Evolutionary conservation across 2,113 vertebrate genomes (phyloP).

Genomic region (Antigone vipio): DNA sequence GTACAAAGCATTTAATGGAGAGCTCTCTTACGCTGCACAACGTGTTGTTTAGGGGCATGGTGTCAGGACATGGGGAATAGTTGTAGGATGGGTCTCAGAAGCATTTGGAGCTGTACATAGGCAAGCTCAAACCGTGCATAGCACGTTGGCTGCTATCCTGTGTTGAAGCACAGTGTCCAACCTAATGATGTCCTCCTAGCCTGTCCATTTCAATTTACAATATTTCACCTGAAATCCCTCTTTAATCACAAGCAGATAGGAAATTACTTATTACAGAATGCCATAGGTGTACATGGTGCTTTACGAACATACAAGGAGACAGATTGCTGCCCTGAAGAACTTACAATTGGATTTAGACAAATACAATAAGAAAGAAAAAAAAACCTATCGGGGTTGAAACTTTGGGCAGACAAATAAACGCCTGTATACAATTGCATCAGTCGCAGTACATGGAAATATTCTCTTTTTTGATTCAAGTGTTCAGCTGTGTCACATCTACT

Average conservation of each 20-base stretch:
- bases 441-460: background rate
- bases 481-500: constrained; percentile 53
- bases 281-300: constrained; percentile 23
- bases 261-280: constrained; percentile 40
- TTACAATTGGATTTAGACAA: constrained; percentile 39
- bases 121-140: background rate
- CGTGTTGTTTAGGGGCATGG: background rate
- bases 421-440: constrained; percentile 53
- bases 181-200: background rate
- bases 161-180: background rate
- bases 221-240: constrained; percentile 42
- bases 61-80: background rate
- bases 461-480: constrained; percentile 19
- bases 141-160: background rate
- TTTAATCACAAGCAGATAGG: constrained; percentile 45
- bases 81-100: background rate
- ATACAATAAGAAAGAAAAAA: constrained; percentile 53
- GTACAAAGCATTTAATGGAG: background rate
- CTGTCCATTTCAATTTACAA: constrained; percentile 33
- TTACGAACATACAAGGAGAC: constrained; percentile 50
- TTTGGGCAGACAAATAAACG: constrained; percentile 52
- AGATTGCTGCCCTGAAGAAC: constrained; percentile 61
- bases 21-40: background rate
- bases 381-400: background rate
- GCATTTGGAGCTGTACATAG: background rate